Base-by-base conservation (phyloP, 2,113 vertebrate genomes). In the Caracal caracal region DNA sequence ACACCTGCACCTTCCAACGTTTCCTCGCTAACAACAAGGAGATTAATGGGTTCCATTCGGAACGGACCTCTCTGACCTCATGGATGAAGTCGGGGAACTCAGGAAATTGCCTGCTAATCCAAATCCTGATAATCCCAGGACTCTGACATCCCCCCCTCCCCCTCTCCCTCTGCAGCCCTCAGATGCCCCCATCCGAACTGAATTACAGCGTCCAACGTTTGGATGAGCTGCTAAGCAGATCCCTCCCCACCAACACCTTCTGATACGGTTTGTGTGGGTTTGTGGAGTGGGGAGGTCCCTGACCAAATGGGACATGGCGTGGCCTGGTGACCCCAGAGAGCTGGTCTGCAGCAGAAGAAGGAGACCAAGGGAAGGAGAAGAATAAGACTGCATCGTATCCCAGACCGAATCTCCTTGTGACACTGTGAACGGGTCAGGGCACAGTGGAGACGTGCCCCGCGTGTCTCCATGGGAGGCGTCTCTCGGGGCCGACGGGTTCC, bases 11-110 rank as follows among this genome's bases (percentile, higher is more conserved):
- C 98, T 98, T 96, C 98, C 98, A 97, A 95, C 90, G 35, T 97
- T 99, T 98, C 98, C 98, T 98, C 90, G 53, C 98, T 97, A 94
- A 98, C 98, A 98, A 94, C 98, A 92, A 96, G 98, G 98, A 99
- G 99, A 99, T 99, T 98, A 98, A 99, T 99, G 98, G 98, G 97
- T 95, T 98, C 98, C 98, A 98, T 98, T 98, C 97, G 97, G 97
- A 95, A 93, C 3, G 71, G 98, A 97, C 98, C 99, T 98, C 97
- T 97, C 92, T 98, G 98, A 98, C 98, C 99, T 98, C 98, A 98
- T 97, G 98, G 98, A 96, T 98, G 98, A 98, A 98, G 98, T 98
- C 93, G 97, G 97, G 93, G 98, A 98, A 97, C 94, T 98, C 98
- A 98, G 99, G 98, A 99, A 99, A 98, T 97, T 86, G 97, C 97